Base-by-base conservation (phyloP, 2,797 vertebrate species). In the Siniperca obscura region DNA sequence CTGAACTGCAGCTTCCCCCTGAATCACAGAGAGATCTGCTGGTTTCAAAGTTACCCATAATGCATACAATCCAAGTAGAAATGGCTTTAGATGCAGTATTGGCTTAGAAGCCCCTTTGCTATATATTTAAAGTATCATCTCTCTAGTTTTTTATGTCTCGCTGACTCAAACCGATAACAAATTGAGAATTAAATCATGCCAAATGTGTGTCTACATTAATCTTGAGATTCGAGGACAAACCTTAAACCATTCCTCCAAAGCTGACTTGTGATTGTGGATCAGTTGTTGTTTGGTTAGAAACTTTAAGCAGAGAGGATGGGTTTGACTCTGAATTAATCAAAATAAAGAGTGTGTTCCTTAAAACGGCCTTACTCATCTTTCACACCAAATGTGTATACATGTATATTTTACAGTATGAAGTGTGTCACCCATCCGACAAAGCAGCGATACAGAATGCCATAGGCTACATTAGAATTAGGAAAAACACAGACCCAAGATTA, bases 1-100 rank as follows among this genome's bases (percentile, higher is more conserved):
- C 67, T 75, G 59, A 86, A 61, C 48, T 76, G 60, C 38, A 66
- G 22, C 74, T 55, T 81, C 75, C 38, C 64, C 36, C 38, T 36
- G n/a, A 22, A 52, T 68, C 12, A 36, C 40, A 66, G 10, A 27
- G 14, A 57, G 48, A 70, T 48, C 53, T 36, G 25, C 46, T 52
- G 44, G 0, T 72, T 81, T 78, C 44, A 44, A 12, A 52, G 69
- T 40, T n/a, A 5, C 0, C 0, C 13, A 48, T 14, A 14, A 30
- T 53, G 42, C 27, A 10, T 34, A 14, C 11, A n/a, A 53, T 50
- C 56, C 8, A 34, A 60, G 21, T 13, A 22, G 36, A 67, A 55
- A 48, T 1, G 4, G 25, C 53, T 67, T 30, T 40, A 30, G 17
- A 25, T 55, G 4, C 9, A 27, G 14, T 19, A 2, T 40, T 68